Base-by-base conservation (phyloP, 1,140 invertebrate genomes). In the Cherax destructor region DNA sequence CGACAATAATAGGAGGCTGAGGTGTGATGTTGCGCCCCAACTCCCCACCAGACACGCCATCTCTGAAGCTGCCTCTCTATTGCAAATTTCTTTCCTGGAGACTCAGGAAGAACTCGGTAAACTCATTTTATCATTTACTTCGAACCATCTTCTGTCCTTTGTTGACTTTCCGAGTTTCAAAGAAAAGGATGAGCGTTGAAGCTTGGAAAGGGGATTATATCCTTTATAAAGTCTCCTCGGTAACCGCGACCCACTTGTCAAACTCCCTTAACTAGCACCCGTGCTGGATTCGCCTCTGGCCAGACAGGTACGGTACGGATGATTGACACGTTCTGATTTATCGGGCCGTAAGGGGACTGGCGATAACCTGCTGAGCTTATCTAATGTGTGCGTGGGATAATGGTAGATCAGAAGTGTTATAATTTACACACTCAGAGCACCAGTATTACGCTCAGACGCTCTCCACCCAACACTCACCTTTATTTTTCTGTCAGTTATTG, bases 241-340 rank as follows among this genome's bases (percentile, higher is more conserved):
- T 56, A 13, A 56, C 52, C 52, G 52, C 2, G 52, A 13, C 52
- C 52, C 52, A 56, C 52, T 13, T 13, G 52, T 13, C 52, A 56
- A 9, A 13, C 52, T 9, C 52, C 52, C 52, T 13, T 56, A 56
- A 56, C 52, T 13, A 56, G 52, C 13, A 56, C 61, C 24, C n/a
- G 7, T 11, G 24, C 24, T 74, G 69, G 69, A 10, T 74, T 7
- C 24, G 69, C 69, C 69, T 30, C 69, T 11, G 21, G 69, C 69
- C 69, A 74, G 69, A 30, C 69, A 74, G 69, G 69, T 74, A 74
- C n/a, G 24, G 69, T 10, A 74, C 69, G 11, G 69, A 30, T 74
- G 69, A 74, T 74, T 74, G 69, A 11, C 69, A 74, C 24, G 69
- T 30, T 74, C 69, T 74, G 69, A 74, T 74, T 74, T 74, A 24